Evolutionary conservation across 2,888 invertebrate genomes (phyloP).

Genomic region (Charanyca ferruginea): DNA sequence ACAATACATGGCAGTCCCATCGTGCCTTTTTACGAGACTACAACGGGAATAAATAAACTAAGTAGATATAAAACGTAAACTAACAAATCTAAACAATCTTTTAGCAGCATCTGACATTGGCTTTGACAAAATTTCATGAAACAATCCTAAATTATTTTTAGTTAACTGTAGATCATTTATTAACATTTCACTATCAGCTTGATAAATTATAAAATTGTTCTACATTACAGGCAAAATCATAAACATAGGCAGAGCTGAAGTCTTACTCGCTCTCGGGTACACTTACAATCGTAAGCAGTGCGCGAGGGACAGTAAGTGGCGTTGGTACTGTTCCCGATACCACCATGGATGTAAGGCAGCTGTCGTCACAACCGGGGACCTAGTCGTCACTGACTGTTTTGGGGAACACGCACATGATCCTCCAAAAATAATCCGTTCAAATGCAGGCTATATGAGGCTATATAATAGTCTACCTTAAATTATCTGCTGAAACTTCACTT

Average conservation of each 20-base stretch:
- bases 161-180: too few relatives aligned
- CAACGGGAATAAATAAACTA: too few relatives aligned
- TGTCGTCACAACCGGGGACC: slow-evolving; percentile 66
- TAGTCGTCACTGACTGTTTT: slow-evolving; percentile 52
- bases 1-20: too few relatives aligned
- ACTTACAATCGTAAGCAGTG: slow-evolving; percentile 47
- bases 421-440: slow-evolving; percentile 9
- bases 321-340: slow-evolving; percentile 66
- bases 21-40: too few relatives aligned
- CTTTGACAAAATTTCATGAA: too few relatives aligned
- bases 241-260: slow-evolving; percentile 18
- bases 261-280: slow-evolving; percentile 38
- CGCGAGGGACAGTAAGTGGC: slow-evolving; percentile 26
- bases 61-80: too few relatives aligned
- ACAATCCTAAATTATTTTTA: too few relatives aligned
- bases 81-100: too few relatives aligned
- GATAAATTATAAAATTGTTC: too few relatives aligned
- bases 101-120: too few relatives aligned
- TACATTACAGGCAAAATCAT: slow-evolving; percentile 44
- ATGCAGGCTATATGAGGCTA: slow-evolving; percentile 3
- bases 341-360: slow-evolving; percentile 71
- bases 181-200: too few relatives aligned
- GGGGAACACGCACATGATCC: slow-evolving; percentile 34
- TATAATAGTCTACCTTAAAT: neutral
- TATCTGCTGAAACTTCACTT: too few relatives aligned